phyloP scores from a whole-genome alignment of 2,888 invertebrate genomes.

The Cosmorhoe ocellata region DNA sequence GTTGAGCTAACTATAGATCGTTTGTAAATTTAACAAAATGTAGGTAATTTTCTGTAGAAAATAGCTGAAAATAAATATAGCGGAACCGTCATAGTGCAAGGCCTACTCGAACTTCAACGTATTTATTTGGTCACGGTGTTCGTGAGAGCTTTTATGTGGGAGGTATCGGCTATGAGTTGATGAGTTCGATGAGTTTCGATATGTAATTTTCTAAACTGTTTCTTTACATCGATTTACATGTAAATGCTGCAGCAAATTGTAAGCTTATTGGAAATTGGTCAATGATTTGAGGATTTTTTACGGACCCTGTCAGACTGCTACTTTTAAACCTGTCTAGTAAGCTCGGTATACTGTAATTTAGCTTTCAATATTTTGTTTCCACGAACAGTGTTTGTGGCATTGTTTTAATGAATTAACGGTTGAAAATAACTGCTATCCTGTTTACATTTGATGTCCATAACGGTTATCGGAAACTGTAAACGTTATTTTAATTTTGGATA shows the following conservation, averaged over 20 bases:
- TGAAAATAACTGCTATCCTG: conserved; percentile 23
- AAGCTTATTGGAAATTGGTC: conserved; percentile 29
- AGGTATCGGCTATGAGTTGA: conserved; percentile 50
- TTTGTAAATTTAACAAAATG: too few species aligned
- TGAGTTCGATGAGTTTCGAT: conserved; percentile 32
- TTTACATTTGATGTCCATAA: conserved; percentile 36
- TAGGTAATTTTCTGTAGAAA: too few species aligned
- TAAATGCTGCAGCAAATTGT: conserved; percentile 28
- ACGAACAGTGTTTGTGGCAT: conserved; percentile 6
- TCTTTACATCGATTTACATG: conserved; percentile 31
- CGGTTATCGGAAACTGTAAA: conserved; percentile 48
- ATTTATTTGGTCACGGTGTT: conserved; percentile 53
- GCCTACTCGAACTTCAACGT: not conserved
- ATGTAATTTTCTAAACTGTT: conserved; percentile 35
- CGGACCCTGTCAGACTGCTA: conserved; percentile 6
- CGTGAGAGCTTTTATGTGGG: conserved; percentile 55
- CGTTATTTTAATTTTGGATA: conserved; percentile 42
- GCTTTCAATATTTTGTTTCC: conserved; percentile 23
- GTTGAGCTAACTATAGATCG: too few species aligned
- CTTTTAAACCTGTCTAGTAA: conserved; percentile 27
- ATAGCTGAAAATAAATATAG: too few species aligned
- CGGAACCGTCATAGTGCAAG: not conserved
- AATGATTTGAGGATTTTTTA: conserved; percentile 23
- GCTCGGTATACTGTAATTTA: conserved; percentile 28
- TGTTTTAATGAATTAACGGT: conserved; percentile 19